Evolutionary conservation across 2,797 vertebrate species (phyloP).

Genomic region (Lacerta agilis): DNA sequence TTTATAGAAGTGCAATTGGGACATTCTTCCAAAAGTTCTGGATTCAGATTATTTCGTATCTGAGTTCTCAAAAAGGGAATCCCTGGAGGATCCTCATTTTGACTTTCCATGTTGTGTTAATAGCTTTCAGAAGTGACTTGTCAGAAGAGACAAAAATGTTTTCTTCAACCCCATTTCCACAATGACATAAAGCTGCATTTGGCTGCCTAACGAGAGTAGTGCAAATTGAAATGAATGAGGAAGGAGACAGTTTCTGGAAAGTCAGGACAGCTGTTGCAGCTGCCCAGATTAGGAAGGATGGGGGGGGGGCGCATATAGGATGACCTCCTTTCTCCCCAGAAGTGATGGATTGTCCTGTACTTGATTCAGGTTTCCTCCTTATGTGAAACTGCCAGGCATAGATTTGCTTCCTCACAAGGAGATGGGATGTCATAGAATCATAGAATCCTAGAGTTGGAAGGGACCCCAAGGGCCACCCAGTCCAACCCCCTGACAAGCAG

Average conservation of each 20-base stretch:
- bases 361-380: not conserved
- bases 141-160: not conserved
- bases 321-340: not conserved
- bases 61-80: not conserved
- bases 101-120: not conserved
- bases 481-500: no score
- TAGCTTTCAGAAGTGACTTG: not conserved
- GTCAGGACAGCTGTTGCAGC: not conserved
- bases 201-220: not conserved
- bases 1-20: not conserved
- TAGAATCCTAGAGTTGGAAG: no score
- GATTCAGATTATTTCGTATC: not conserved
- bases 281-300: not conserved
- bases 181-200: not conserved
- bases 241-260: not conserved
- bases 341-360: not conserved
- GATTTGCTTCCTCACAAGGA: not conserved
- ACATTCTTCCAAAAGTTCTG: not conserved
- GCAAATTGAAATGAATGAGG: not conserved
- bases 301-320: not conserved
- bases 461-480: no score
- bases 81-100: not conserved
- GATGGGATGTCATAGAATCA: not conserved
- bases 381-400: not conserved
- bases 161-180: no score